A percentile compares a stretch with the other conserved stretches of the same genome.
Conservation (phyloP, 2,888 invertebrate genomes). For the Spilosoma lubricipeda region DNA sequence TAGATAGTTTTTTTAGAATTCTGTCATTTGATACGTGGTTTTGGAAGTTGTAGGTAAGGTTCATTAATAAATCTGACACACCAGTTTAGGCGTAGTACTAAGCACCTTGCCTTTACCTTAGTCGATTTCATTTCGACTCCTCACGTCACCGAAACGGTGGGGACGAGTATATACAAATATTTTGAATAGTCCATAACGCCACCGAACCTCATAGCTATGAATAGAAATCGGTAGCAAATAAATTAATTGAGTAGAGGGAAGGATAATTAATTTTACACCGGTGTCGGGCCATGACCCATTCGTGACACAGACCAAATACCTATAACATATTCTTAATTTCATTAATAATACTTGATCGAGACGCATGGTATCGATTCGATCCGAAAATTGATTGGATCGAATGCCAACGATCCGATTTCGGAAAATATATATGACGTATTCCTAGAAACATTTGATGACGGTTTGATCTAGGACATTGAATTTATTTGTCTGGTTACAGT, state of each 20-base stretch:
- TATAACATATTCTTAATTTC: neutral
- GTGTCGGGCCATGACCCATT: neutral
- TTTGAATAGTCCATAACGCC: neutral
- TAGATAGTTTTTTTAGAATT: no score
- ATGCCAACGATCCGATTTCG: no score
- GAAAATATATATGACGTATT: no score
- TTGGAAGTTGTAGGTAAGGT: neutral
- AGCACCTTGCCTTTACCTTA: neutral
- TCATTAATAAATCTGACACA: neutral
- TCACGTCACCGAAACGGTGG: neutral
- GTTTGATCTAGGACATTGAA: neutral
- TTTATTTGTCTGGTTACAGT: neutral
- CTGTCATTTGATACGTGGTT: neutral
- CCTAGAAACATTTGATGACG: neutral
- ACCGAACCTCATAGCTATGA: neutral
- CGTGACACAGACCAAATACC: neutral
- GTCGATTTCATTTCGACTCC: neutral
- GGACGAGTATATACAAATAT: neutral
- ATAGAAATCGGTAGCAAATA: neutral
- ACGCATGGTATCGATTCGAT: no score
- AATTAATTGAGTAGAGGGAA: neutral
- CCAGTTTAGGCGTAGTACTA: neutral
- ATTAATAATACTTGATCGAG: neutral
- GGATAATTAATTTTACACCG: constrained; percentile 3
- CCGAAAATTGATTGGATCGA: no score